Evolutionary conservation across 2,888 invertebrate species (phyloP).

Genomic region (Drosophila greeni): DNA sequence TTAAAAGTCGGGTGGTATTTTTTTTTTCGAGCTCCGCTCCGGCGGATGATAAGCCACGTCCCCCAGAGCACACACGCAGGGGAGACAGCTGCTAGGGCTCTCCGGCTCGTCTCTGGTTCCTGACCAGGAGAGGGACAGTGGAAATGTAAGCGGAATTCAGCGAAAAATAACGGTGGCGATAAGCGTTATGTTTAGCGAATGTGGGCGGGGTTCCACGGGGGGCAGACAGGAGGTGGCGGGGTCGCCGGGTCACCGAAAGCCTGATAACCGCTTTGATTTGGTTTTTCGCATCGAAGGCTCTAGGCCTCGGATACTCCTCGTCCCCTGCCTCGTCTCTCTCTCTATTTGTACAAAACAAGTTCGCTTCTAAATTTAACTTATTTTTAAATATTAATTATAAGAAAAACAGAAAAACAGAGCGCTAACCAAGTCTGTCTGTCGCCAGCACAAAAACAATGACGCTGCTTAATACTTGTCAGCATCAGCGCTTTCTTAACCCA

Average conservation of each 20-base stretch:
- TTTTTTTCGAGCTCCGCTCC: slow-evolving; percentile 1
- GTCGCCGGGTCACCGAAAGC: slow-evolving; percentile 47
- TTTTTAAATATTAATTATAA: not conserved
- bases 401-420: not conserved
- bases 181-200: slow-evolving; percentile 1
- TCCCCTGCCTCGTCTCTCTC: not conserved
- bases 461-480: not conserved
- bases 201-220: slow-evolving; percentile 20
- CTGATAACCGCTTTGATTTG: slow-evolving; percentile 63
- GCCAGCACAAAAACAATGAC: slow-evolving; percentile 16
- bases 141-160: slow-evolving; percentile 30
- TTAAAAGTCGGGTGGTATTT: slow-evolving; percentile 8
- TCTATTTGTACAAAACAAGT: not conserved
- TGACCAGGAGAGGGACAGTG: slow-evolving; percentile 14
- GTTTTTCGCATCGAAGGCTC: slow-evolving; percentile 29
- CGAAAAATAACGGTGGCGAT: slow-evolving; percentile 24
- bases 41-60: slow-evolving; percentile 33
- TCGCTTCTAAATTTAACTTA: slow-evolving; percentile 15
- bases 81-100: not conserved
- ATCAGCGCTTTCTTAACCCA: slow-evolving; percentile 4
- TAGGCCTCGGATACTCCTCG: not conserved
- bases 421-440: not conserved
- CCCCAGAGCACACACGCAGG: not conserved
- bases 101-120: not conserved
- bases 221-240: slow-evolving; percentile 32